Base-by-base conservation (phyloP, 2,113 vertebrate genomes). In the Odocoileus hemionus region DNA sequence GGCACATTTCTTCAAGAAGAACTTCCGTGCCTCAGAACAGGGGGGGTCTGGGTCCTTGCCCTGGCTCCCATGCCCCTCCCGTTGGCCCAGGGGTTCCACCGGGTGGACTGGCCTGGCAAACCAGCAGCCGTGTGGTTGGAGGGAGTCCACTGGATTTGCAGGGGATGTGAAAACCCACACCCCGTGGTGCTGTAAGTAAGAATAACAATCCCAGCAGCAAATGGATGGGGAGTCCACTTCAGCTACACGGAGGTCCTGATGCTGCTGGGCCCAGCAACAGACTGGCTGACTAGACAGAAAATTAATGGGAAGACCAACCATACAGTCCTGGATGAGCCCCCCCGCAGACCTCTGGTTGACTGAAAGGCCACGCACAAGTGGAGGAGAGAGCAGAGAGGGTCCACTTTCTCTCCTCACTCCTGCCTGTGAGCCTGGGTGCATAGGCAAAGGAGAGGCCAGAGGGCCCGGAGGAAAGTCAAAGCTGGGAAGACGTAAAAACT, bases 21-120 rank as follows among this genome's bases (percentile, higher is more conserved):
- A 80, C 28, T 47, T 55, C 54, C 6, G 33, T 13, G 54, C 21
- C 25, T 33, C 16, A 39, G 19, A 47, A 55, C 7, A 45, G 3
- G 0, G 5, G 54, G 89, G 15, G 23, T 43, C 17, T 60, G 91
- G 30, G 26, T 13, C 54, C 33, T 26, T 13, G 16, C 67, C 88
- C 58, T 86, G 25, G 23, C 13, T 60, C 25, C 70, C 39, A 36
- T 1, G 4, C 2, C 57, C 36, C 10, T n/a, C 15, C 17, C 25
- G 3, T 1, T 33, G 58, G 25, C 78, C 7, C 1, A 6, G 13
- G 0, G 8, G 43, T 39, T 70, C 43, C 8, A 26, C 15, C 8
- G 33, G 5, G 14, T 7, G 4, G 25, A 39, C 19, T 74, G 45
- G 45, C 54, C 54, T 33, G 14, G 36, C 36, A 82, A 30, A 43